Percentiles rank a stretch among this genome's conserved stretches.
Conservation (phyloP, 2,797 vertebrate species). For the Tarsius wallacei region DNA sequence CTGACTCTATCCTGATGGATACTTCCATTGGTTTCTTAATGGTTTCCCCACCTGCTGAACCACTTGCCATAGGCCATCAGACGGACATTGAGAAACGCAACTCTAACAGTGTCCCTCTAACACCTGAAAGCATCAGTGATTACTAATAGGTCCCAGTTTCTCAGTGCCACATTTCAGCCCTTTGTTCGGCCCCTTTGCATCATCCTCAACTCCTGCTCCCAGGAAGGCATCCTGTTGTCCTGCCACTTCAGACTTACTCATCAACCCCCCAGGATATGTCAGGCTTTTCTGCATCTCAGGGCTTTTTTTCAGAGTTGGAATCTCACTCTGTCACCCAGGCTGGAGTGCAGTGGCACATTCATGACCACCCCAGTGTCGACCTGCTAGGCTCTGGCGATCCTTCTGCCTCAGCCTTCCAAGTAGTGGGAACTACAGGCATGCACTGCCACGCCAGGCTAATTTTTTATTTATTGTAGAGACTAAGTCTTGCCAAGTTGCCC, state of each 20-base stretch:
- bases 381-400: no score
- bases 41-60: slow-evolving; percentile 19
- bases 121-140: background rate
- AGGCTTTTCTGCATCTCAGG: background rate
- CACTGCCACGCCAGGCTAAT: no score
- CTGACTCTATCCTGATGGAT: background rate
- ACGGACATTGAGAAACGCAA: background rate
- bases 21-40: slow-evolving; percentile 37
- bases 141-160: background rate
- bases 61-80: background rate
- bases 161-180: background rate
- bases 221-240: background rate
- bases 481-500: no score
- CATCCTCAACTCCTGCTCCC: background rate
- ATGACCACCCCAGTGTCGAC: no score
- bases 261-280: background rate
- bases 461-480: no score
- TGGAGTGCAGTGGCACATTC: no score
- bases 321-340: no score
- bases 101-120: background rate
- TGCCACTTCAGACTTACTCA: background rate
- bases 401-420: no score
- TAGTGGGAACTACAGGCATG: no score
- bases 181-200: background rate
- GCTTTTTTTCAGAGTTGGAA: background rate